phyloP scores from a whole-genome alignment of 2,888 invertebrate genomes.

The Steinernema scapterisci region DNA sequence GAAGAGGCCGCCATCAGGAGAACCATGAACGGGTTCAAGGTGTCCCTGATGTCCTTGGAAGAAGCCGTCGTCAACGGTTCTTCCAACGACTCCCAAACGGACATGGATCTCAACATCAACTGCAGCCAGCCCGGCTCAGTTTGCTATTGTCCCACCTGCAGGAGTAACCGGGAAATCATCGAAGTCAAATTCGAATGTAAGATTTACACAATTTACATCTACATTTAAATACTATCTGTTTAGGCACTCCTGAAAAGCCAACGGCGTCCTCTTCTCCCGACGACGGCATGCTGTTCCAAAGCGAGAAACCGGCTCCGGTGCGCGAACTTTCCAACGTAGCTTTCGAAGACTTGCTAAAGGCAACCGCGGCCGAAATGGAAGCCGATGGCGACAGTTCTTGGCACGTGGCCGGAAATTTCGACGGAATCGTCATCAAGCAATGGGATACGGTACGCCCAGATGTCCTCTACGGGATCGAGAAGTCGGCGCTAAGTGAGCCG shows the following conservation, averaged over 20 bases:
- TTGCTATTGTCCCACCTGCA: neutral
- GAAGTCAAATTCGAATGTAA: constrained; percentile 6
- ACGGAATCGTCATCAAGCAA: neutral
- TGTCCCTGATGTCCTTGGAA: constrained; percentile 17
- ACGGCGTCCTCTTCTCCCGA: neutral
- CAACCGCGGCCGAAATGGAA: neutral
- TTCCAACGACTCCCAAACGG: neutral
- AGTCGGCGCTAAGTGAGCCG: neutral
- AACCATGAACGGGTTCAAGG: constrained; percentile 2
- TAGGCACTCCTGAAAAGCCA: neutral
- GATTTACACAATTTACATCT: neutral
- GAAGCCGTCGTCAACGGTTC: neutral
- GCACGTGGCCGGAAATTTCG: constrained; percentile 31
- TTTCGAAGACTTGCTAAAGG: neutral
- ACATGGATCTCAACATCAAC: constrained; percentile 11
- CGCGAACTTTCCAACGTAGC: neutral
- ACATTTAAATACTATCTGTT: neutral
- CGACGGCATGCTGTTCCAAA: neutral
- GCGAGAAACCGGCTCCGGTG: neutral
- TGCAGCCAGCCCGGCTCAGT: constrained; percentile 16
- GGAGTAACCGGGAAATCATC: neutral
- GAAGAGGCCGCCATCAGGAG: neutral
- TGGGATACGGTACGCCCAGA: neutral
- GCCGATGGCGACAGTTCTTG: constrained; percentile 7
- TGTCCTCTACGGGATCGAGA: neutral